Evolutionary conservation across 2,797 vertebrate species (phyloP).

Genomic region (Clarias laeviceps): DNA sequence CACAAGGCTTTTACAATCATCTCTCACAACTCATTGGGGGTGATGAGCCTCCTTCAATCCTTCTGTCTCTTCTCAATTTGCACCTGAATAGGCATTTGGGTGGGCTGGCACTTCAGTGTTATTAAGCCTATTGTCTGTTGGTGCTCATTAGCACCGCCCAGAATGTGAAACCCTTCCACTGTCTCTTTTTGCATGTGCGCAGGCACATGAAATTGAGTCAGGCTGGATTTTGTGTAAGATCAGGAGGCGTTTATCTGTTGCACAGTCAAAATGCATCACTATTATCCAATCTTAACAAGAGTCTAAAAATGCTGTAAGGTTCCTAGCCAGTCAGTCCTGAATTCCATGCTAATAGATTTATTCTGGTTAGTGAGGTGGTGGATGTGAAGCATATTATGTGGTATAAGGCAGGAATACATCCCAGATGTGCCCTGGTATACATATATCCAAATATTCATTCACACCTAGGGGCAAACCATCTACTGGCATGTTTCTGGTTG

Average conservation of each 20-base stretch:
- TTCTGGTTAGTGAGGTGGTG: too few species aligned
- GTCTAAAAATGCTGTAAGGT: background rate
- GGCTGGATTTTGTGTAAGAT: constrained; percentile 6
- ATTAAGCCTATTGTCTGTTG: constrained; percentile 56
- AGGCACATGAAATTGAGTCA: constrained; percentile 2
- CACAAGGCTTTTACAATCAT: background rate
- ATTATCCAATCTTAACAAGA: background rate
- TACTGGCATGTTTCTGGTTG: background rate
- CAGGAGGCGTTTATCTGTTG: background rate
- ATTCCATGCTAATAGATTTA: background rate
- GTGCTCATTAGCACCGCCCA: constrained; percentile 44
- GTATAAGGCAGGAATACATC: background rate
- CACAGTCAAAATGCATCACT: background rate
- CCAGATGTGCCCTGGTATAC: background rate
- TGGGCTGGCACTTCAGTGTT: constrained; percentile 47
- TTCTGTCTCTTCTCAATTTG: constrained; percentile 44
- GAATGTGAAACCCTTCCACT: constrained; percentile 35
- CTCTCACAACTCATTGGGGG: background rate
- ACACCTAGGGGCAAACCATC: background rate
- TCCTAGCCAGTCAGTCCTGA: background rate
- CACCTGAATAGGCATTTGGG: constrained; percentile 50
- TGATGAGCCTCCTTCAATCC: constrained; percentile 13
- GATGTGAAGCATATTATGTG: background rate
- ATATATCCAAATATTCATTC: background rate
- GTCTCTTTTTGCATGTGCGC: constrained; percentile 6